Percentiles rank a stretch among this genome's conserved stretches.
These are phyloP conservation scores for Trachelus iudaicus DNA, from an alignment of 2,888 invertebrate genomes.

Conservation along the genomic window DNA sequence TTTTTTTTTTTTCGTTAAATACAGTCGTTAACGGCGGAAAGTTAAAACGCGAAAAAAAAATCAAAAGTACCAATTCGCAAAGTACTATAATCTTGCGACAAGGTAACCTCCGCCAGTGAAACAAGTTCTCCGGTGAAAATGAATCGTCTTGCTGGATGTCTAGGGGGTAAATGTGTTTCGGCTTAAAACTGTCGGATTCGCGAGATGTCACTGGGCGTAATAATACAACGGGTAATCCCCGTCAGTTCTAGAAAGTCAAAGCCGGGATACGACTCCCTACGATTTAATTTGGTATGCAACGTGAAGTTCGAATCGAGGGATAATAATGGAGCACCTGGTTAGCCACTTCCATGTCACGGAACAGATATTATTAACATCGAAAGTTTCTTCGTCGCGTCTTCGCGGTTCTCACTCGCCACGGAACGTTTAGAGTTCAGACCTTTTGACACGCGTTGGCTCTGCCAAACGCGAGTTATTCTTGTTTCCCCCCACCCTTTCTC, in stretches of 20 bases:
- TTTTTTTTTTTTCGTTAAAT: background rate
- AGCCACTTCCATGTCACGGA: background rate
- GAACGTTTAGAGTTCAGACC: background rate
- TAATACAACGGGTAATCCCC: background rate
- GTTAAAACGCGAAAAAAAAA: background rate
- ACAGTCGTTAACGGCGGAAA: background rate
- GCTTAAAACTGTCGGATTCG: background rate
- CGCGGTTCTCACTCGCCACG: background rate
- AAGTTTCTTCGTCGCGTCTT: background rate
- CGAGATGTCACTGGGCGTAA: background rate
- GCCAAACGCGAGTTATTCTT: conserved; percentile 6
- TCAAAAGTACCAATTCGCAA: background rate
- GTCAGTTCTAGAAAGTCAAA: background rate
- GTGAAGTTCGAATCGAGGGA: background rate
- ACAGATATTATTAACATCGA: conserved; percentile 1
- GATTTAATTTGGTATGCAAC: background rate
- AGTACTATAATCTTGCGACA: background rate
- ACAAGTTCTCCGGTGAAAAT: background rate
- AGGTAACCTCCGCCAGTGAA: background rate
- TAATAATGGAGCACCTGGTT: background rate
- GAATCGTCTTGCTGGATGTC: background rate
- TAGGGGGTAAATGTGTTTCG: background rate
- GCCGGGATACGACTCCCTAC: background rate
- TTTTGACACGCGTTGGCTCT: background rate
- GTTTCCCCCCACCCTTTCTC: background rate